Evolutionary conservation across 2,797 vertebrate species (phyloP).

Genomic region (Pristis pectinata): DNA sequence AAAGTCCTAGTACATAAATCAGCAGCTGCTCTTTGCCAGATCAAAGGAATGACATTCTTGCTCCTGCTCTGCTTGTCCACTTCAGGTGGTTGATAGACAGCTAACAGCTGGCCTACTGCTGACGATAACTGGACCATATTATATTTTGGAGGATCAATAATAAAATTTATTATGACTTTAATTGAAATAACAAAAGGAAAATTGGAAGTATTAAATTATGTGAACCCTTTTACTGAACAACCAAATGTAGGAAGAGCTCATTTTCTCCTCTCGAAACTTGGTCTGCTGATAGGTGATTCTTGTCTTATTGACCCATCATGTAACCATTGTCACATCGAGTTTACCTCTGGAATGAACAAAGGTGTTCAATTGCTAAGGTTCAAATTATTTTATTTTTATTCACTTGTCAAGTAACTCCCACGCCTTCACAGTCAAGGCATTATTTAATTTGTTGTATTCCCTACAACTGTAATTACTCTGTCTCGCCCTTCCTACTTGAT

Average conservation of each 20-base stretch:
- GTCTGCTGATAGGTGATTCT: background rate
- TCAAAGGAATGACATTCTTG: slow-evolving; percentile 95
- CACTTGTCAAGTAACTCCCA: background rate
- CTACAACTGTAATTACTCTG: slow-evolving; percentile 20
- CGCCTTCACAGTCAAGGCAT: background rate
- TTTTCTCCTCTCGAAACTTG: slow-evolving; percentile 4
- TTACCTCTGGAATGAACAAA: background rate
- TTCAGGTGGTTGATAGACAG: slow-evolving; percentile 97
- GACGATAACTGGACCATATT: slow-evolving; percentile 58
- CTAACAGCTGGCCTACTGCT: slow-evolving; percentile 84
- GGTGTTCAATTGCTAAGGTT: background rate
- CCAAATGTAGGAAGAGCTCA: background rate
- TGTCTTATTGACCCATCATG: background rate
- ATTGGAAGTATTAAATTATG: background rate
- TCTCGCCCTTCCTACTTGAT: background rate
- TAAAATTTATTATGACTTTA: background rate
- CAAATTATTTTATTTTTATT: slow-evolving; percentile 2
- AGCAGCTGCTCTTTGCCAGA: slow-evolving; percentile 92
- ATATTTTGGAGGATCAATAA: background rate
- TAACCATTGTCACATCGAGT: background rate
- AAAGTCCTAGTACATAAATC: slow-evolving; percentile 94
- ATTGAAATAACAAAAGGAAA: background rate
- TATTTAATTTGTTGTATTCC: slow-evolving; percentile 18
- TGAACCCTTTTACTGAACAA: background rate
- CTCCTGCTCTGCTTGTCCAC: slow-evolving; percentile 89